phyloP scores from a whole-genome alignment of 2,797 vertebrate species.

The Luscinia megarhynchos region DNA sequence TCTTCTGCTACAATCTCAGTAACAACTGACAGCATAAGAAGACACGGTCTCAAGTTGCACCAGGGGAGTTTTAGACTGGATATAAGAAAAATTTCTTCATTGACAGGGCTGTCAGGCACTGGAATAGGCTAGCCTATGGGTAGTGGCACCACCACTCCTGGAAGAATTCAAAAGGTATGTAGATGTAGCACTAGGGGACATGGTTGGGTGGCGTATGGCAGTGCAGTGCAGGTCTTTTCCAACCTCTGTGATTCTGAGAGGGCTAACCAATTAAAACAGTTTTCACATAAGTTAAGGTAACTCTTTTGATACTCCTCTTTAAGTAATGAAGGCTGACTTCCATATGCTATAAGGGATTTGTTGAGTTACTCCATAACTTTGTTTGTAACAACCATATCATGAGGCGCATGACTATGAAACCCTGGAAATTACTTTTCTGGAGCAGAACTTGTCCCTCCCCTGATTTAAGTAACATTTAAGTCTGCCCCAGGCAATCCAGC shows the following conservation, averaged over 20 bases:
- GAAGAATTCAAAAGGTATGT: neutral
- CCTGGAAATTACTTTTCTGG: neutral
- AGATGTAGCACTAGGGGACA: neutral
- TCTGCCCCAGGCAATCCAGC: neutral
- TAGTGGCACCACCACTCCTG: neutral
- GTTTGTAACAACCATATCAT: neutral
- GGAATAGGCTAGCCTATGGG: neutral
- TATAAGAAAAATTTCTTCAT: neutral
- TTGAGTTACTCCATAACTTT: neutral
- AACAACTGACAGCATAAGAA: neutral
- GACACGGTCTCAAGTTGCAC: neutral
- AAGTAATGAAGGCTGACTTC: neutral
- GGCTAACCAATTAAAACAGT: neutral
- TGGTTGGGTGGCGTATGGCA: too few species aligned
- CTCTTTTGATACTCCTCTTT: neutral
- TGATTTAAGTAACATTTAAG: neutral
- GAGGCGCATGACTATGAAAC: neutral
- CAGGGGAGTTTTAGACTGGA: neutral
- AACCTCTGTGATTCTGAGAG: neutral
- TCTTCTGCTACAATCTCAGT: too few species aligned
- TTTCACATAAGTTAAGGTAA: neutral
- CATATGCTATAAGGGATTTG: neutral
- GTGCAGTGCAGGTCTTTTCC: neutral
- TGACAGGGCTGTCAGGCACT: neutral
- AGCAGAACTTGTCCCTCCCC: neutral